Base-by-base conservation (phyloP, 2,113 vertebrate species). In the Balaeniceps rex region DNA sequence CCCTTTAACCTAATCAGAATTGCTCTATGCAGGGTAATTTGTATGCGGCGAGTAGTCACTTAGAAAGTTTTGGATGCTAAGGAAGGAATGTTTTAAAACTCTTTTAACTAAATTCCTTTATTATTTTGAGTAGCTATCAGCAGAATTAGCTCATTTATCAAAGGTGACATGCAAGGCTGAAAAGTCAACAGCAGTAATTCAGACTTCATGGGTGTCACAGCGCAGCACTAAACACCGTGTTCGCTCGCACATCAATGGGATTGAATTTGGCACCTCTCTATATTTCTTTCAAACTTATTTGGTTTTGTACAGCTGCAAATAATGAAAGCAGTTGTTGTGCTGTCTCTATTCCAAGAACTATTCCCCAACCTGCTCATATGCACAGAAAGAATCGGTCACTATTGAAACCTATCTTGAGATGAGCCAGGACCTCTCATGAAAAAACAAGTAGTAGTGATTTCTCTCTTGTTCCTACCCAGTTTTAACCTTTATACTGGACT, bases 261-360 rank as follows among this genome's bases (percentile, higher is more conserved):
- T 75, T 75, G 71, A 2, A 52, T 63, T 46, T 90, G 94, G 92
- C 92, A 93, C 80, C 78, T 88, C 90, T 87, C 42, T 40, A 4
- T 36, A 65, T 78, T 94, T 90, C 92, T 69, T 88, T 64, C 52
- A 19, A 82, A 90, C 42, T 60, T 70, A 76, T 51, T 96, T 97
- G 95, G 95, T 86, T 96, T 90, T 66, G 82, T 83, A 40, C 95
- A 96, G 96, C 93, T 97, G 91, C 91, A 92, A 90, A 94, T 88
- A 93, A 95, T 89, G 93, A 94, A 94, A 94, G 87, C 87, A 75
- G 23, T 87, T 87, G 93, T 88, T 87, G 86, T 46, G 24, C 93
- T 88, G 96, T 93, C 44, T 95, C 88, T 10, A 1, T 81, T 94
- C 97, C 96, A 96, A 79, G 91, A 78, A 51, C 58, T 91, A 57